A percentile compares a stretch with the other conserved stretches of the same genome.
Evolutionary conservation across 2,113 vertebrate genomes (phyloP).

Genomic region (Pheucticus melanocephalus): DNA sequence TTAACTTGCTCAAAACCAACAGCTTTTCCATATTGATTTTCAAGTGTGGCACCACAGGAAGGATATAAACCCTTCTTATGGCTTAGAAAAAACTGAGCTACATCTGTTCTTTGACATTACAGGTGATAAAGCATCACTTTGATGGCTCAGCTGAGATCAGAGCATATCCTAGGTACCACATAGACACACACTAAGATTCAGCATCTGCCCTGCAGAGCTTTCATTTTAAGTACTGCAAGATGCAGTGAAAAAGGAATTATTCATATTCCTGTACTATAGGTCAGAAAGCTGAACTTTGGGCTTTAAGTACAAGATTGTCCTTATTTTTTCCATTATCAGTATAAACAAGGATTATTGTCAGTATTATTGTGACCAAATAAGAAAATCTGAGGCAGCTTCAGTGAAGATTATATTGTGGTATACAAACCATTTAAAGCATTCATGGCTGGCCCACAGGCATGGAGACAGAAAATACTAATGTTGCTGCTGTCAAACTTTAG

Average conservation of each 20-base stretch:
- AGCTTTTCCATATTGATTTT: conserved; percentile 17
- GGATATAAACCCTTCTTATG: conserved; percentile 10
- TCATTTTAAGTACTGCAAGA: conserved; percentile 43
- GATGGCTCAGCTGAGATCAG: conserved; percentile 57
- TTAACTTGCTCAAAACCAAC: background rate
- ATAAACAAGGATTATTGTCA: conserved; percentile 34
- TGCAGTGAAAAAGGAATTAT: conserved; percentile 28
- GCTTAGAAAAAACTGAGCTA: conserved; percentile 16
- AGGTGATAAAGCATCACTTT: conserved; percentile 60
- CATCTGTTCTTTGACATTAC: conserved; percentile 61
- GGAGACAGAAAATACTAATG: background rate
- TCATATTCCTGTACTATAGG: conserved; percentile 2
- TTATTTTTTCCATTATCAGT: conserved; percentile 5
- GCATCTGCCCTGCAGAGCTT: conserved; percentile 58
- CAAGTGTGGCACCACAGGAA: conserved; percentile 30
- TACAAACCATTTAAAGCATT: background rate
- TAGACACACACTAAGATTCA: conserved; percentile 30
- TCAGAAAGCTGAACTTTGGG: conserved; percentile 20
- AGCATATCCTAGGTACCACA: conserved; percentile 36
- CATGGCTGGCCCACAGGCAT: background rate
- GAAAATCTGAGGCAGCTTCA: background rate
- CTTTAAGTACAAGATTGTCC: background rate
- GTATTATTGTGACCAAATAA: background rate
- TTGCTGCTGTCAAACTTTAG: background rate
- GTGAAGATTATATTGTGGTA: background rate